Conservation (phyloP, 2,797 vertebrate species). For the Zonotrichia albicollis region DNA sequence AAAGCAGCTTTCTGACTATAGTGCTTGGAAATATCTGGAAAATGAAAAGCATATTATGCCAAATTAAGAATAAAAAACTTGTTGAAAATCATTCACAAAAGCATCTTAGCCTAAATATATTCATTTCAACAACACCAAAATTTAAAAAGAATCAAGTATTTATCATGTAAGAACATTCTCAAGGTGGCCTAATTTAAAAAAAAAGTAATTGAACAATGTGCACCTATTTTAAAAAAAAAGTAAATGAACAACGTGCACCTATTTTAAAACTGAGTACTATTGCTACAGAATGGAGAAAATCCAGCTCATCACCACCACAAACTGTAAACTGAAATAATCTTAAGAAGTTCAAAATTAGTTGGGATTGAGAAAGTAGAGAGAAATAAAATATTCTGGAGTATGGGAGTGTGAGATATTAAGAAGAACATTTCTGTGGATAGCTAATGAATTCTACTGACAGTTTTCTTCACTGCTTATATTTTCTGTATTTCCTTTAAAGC, state of each 20-base stretch:
- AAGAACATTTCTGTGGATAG: background rate
- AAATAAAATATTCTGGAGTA: background rate
- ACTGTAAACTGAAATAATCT: background rate
- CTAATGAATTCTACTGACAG: background rate
- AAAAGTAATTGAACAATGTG: background rate
- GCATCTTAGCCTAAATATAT: background rate
- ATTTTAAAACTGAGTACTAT: background rate
- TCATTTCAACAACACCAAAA: background rate
- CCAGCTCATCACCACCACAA: background rate
- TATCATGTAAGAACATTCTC: background rate
- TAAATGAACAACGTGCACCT: background rate
- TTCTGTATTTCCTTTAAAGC: background rate
- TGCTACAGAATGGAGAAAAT: background rate
- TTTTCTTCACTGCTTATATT: background rate
- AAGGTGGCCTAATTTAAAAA: background rate
- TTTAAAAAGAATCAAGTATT: background rate
- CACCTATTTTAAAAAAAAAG: background rate
- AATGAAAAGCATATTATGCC: background rate
- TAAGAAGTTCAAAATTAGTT: background rate
- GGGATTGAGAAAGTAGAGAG: background rate
- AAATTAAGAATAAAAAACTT: background rate
- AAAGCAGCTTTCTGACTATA: conserved; percentile 92
- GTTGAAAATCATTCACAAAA: background rate
- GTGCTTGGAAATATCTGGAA: conserved; percentile 91
- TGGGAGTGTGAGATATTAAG: background rate